Evolutionary conservation across 2,888 invertebrate species (phyloP), one percentile per base, ranked within the genome.

Genomic region (Chrysotoxum bicinctum): DNA sequence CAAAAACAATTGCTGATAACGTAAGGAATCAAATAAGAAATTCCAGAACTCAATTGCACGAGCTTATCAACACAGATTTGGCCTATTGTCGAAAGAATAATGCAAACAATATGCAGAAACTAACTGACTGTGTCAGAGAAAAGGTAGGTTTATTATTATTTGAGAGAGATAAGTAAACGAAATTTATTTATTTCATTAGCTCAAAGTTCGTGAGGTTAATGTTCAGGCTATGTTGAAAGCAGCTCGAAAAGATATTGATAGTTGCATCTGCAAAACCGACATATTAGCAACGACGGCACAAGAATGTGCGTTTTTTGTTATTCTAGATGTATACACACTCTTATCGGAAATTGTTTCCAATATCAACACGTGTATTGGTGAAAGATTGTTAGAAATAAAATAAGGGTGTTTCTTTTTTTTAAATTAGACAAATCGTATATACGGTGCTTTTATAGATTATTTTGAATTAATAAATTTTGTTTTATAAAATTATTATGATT

Each of bases 291-390:
- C 52, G 4, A 76, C 77, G 2, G 77, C 77, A 5, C 82, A 77
- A 56, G 77, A 82, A 30, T 82, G 82, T 45, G 43, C 82, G 5
- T 72, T 77, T 52, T 1, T 43, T 0, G 43, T 68, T n/a, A 68
- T 73, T 40, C 14, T 82, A n/a, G 70, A 50, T 0, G 60, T 60
- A 2, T 66, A 77, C 9, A 19, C 77, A 0, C 23, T 77, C 14
- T 30, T 82, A 62, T 72, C 82, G 21, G 82, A 82, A 68, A 73
- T 60, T n/a, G 60, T 82, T 3, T 12, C 72, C n/a, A 82, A 45
- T 16, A 77, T 82, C 37, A 82, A 82, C 37, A 58, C 60, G 0
- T 82, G 82, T n/a, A 82, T 82, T 16, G 82, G 82, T 8, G 82
- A 82, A 26, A 82, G 77, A 45, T 37, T 73, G 9, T 0, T 82